phyloP scores from a whole-genome alignment of 2,797 vertebrate genomes.

The Silurus aristotelis region DNA sequence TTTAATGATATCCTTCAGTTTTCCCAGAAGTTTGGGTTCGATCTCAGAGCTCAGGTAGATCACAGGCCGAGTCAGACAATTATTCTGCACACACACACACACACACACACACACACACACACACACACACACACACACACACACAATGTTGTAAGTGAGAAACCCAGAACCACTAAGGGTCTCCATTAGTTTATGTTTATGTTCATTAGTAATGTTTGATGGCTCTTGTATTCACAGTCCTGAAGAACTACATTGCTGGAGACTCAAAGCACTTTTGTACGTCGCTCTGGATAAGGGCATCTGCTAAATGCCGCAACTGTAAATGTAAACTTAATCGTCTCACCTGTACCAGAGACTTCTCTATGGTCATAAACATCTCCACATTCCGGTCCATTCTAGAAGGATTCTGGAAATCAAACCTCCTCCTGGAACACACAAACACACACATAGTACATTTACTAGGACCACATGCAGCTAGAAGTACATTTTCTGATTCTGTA shows the following conservation, averaged over 20 bases:
- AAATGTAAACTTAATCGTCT: slow-evolving; percentile 17
- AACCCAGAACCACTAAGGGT: too few relatives aligned
- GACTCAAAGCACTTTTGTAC: too few relatives aligned
- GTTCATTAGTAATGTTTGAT: too few relatives aligned
- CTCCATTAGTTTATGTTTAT: too few relatives aligned
- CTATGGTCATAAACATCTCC: slow-evolving; percentile 99
- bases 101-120: background rate
- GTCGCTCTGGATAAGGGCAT: too few relatives aligned
- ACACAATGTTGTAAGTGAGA: too few relatives aligned
- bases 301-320: background rate
- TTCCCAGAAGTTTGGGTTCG: slow-evolving; percentile 91
- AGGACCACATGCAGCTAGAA: too few relatives aligned
- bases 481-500: too few relatives aligned
- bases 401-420: slow-evolving; percentile 99
- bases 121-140: background rate
- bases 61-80: slow-evolving; percentile 90
- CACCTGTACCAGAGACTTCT: slow-evolving; percentile 95
- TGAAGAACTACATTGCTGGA: too few relatives aligned
- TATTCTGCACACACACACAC: slow-evolving; percentile 77
- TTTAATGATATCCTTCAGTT: slow-evolving; percentile 96
- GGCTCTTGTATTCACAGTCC: too few relatives aligned
- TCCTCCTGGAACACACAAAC: slow-evolving; percentile 78
- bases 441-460: background rate
- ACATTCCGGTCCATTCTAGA: slow-evolving; percentile 98
- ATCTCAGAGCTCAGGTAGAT: slow-evolving; percentile 94